These are phyloP conservation scores for Cydia pomonella DNA, from an alignment of 1,140 invertebrate genomes.

Conservation along the genomic window DNA sequence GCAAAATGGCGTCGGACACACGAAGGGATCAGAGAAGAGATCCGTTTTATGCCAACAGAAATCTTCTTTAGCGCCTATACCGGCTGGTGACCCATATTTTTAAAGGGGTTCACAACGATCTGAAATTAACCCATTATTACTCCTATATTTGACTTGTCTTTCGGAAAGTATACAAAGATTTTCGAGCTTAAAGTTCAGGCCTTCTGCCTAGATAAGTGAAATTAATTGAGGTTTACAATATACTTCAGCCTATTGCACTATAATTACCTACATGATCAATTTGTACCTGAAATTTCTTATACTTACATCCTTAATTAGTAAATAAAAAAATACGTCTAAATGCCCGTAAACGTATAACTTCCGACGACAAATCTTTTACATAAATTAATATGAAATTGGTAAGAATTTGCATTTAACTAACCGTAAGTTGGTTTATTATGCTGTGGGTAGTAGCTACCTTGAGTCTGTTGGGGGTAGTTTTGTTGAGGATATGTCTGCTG, in stretches of 20 bases:
- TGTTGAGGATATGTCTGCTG: constrained; percentile 27
- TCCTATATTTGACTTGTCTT: neutral
- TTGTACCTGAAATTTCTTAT: neutral
- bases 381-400: neutral
- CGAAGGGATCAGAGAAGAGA: constrained; percentile 25
- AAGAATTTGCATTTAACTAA: neutral
- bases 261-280: too few relatives aligned
- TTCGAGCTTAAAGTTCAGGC: neutral
- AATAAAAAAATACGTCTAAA: neutral
- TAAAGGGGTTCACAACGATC: neutral
- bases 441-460: constrained; percentile 1
- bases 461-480: neutral
- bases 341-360: neutral
- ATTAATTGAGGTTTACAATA: neutral
- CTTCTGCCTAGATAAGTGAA: too few relatives aligned
- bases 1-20: too few relatives aligned
- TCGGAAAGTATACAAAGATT: neutral
- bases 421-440: constrained; percentile 20
- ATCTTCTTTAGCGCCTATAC: neutral
- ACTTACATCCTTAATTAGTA: too few relatives aligned
- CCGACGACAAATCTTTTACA: neutral
- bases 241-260: neutral
- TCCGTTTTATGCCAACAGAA: neutral
- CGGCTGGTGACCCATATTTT: neutral
- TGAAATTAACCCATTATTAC: neutral